These are phyloP conservation scores for Rhinoraja longicauda DNA, from an alignment of 2,797 vertebrate species.

Conservation along the genomic window DNA sequence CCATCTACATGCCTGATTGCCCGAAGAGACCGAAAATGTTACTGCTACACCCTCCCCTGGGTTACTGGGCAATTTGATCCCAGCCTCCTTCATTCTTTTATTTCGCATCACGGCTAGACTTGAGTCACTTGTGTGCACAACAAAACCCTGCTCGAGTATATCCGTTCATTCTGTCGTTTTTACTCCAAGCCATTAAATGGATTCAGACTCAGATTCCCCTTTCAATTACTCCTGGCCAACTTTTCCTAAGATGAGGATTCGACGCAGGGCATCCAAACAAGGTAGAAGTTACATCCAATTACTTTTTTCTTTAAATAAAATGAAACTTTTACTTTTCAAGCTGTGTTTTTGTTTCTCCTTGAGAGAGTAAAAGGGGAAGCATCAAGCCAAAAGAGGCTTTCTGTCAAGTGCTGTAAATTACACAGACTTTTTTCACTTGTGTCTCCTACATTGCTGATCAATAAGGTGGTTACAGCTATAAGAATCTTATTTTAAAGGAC, in stretches of 20 bases:
- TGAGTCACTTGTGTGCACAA: conserved; percentile 50
- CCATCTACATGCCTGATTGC: conserved; percentile 61
- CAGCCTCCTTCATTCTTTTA: conserved; percentile 57
- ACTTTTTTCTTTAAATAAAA: background rate
- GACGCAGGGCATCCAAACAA: conserved; percentile 74
- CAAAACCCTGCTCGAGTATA: conserved; percentile 46
- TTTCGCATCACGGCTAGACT: conserved; percentile 57
- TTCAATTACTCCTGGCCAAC: conserved; percentile 99
- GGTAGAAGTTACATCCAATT: conserved; percentile 60
- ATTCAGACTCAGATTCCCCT: conserved; percentile 90
- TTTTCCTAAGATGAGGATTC: conserved; percentile 92
- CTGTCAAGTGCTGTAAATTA: background rate
- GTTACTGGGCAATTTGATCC: conserved; percentile 57
- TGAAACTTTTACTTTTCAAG: background rate
- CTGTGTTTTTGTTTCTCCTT: background rate
- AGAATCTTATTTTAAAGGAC: background rate
- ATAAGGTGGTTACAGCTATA: background rate
- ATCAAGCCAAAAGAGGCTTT: background rate
- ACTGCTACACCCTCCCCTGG: conserved; percentile 57
- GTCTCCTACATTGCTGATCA: background rate
- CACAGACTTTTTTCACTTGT: background rate
- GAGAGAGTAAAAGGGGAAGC: background rate
- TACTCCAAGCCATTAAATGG: conserved; percentile 58
- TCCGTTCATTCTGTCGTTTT: conserved; percentile 46
- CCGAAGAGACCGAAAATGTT: conserved; percentile 59